Conservation (phyloP, 2,888 invertebrate species). For the Sepiola atlantica region DNA sequence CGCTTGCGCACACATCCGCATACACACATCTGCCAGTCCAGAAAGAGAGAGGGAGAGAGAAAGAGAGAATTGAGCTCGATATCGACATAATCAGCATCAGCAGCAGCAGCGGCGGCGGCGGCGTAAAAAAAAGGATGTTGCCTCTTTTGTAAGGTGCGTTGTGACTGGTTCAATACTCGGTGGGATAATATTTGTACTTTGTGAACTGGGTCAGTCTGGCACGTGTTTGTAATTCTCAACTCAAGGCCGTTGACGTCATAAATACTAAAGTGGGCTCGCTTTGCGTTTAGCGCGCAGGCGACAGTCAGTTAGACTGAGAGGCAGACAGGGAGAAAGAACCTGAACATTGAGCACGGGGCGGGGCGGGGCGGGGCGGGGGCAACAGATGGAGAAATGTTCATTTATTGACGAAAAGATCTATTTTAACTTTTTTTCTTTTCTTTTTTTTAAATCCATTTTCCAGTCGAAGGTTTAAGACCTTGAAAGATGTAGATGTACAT, state of each 20-base stretch:
- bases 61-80: neutral
- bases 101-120: neutral
- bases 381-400: neutral
- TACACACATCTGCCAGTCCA: neutral
- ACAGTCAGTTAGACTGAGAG: neutral
- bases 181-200: constrained; percentile 45
- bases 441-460: neutral
- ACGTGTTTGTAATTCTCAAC: constrained; percentile 46
- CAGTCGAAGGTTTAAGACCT: neutral
- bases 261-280: neutral
- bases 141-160: neutral
- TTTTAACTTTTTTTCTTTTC: neutral
- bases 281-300: neutral
- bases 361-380: neutral
- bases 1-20: neutral
- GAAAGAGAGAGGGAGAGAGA: neutral
- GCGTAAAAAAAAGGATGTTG: neutral
- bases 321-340: neutral
- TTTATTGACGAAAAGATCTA: neutral
- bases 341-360: neutral
- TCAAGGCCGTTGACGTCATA: constrained; percentile 47
- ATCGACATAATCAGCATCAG: neutral
- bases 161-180: neutral
- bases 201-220: constrained; percentile 48
- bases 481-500: neutral